Evolutionary conservation across 2,888 invertebrate species (phyloP).

Genomic region (Drosophila borealis): DNA sequence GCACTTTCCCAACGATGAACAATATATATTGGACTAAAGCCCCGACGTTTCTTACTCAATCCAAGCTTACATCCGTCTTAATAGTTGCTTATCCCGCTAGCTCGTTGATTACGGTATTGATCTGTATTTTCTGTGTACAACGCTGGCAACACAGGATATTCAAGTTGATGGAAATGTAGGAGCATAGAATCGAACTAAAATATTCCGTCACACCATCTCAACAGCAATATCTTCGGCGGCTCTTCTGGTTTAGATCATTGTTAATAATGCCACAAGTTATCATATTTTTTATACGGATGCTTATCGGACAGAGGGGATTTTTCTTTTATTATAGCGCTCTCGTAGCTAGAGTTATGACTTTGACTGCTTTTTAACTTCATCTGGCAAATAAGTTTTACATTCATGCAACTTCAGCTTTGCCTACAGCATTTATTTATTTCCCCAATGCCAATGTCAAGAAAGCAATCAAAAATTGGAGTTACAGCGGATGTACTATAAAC

Average conservation of each 20-base stretch:
- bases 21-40: neutral
- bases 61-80: neutral
- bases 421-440: conserved; percentile 4
- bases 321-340: neutral
- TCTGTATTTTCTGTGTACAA: conserved; percentile 9
- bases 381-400: conserved; percentile 1
- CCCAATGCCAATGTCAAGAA: neutral
- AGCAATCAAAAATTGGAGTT: neutral
- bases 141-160: conserved; percentile 27
- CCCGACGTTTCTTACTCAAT: neutral
- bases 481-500: conserved; percentile 1
- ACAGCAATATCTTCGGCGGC: neutral
- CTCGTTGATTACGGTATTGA: neutral
- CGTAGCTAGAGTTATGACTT: accelerated
- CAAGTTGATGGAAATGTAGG: conserved; percentile 3
- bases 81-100: neutral
- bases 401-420: neutral
- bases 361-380: conserved; percentile 9
- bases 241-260: neutral
- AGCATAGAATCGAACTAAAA: neutral
- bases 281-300: accelerated
- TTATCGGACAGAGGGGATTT: no score
- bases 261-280: neutral
- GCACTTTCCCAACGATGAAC: no score
- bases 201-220: neutral